Evolutionary conservation across 2,797 vertebrate genomes (phyloP).

Genomic region (Rhabdomys pumilio): DNA sequence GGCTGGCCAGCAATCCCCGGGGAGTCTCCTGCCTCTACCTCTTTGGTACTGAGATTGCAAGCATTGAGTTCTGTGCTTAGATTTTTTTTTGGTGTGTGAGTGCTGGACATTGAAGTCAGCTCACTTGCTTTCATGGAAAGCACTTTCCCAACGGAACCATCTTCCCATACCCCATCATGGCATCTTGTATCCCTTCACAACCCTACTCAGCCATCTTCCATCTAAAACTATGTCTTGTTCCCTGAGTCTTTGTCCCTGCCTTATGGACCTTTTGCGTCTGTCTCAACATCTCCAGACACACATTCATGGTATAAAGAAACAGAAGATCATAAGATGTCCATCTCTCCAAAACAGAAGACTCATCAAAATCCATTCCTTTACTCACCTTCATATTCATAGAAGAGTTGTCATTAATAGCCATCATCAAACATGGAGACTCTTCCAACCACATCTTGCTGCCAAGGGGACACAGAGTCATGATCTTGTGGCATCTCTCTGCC

Average conservation of each 20-base stretch:
- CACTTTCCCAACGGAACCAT: neutral
- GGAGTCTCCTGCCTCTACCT: neutral
- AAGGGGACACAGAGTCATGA: neutral
- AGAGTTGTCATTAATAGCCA: neutral
- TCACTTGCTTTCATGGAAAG: neutral
- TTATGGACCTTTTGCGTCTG: neutral
- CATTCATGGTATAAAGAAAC: neutral
- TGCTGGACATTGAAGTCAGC: neutral
- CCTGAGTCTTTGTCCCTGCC: neutral
- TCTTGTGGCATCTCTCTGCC: neutral
- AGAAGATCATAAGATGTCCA: neutral
- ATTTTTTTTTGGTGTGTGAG: neutral
- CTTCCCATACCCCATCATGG: neutral
- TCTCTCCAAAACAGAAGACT: neutral
- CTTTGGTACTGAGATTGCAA: neutral
- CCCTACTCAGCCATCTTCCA: rapidly evolving
- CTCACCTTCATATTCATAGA: neutral
- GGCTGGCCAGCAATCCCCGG: neutral
- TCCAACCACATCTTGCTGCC: neutral
- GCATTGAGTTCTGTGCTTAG: neutral
- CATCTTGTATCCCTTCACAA: neutral
- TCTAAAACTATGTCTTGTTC: neutral
- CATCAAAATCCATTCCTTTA: neutral
- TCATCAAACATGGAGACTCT: neutral
- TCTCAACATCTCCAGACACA: neutral